A percentile compares a stretch with the other conserved stretches of the same genome.
These are phyloP conservation scores for Bubalus kerabau DNA, from an alignment of 2,113 vertebrate species.

Conservation along the genomic window DNA sequence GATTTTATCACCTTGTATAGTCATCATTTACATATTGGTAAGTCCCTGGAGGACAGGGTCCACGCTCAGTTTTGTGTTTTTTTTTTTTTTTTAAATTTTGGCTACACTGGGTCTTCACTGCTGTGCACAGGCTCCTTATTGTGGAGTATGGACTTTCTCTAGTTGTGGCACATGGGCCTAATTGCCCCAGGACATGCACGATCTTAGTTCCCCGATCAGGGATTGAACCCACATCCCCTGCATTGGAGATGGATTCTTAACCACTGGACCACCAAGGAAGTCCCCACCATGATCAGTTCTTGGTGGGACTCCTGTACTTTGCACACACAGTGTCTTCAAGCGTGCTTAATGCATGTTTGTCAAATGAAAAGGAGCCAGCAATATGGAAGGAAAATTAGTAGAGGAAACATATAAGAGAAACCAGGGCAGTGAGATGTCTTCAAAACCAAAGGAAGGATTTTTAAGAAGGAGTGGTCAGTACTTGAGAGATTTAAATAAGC, in stretches of 20 bases:
- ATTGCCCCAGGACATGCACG: background rate
- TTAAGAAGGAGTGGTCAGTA: background rate
- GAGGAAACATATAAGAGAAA: background rate
- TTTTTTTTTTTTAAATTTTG: background rate
- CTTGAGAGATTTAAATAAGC: background rate
- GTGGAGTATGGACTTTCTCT: background rate
- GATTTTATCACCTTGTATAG: background rate
- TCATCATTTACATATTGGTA: background rate
- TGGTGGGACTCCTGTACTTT: background rate
- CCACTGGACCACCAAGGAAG: background rate
- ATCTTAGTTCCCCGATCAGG: background rate
- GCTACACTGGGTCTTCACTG: background rate
- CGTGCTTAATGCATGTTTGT: background rate
- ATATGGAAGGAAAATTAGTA: background rate
- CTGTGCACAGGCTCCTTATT: background rate
- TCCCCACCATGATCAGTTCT: background rate
- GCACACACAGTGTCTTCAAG: background rate
- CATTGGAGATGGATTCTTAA: background rate
- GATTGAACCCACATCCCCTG: background rate
- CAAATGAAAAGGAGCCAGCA: background rate
- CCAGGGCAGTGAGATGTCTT: background rate
- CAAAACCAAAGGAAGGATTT: background rate
- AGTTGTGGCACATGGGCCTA: background rate
- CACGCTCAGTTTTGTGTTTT: background rate
- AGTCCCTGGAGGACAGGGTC: background rate